Conservation (phyloP, 2,888 invertebrate species). For the Polyommatus icarus region DNA sequence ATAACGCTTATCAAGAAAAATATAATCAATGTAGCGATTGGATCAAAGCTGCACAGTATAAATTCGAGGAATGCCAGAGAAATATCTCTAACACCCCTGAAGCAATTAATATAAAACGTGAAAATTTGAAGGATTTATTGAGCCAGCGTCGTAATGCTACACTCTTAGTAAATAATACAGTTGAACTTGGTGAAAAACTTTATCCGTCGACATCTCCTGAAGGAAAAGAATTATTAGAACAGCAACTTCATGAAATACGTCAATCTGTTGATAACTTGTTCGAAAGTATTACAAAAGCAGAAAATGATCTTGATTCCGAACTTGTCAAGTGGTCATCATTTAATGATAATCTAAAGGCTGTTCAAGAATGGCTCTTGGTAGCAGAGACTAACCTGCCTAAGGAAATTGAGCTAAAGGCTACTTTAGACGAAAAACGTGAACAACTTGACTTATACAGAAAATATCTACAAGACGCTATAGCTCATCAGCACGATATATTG, state of each 20-base stretch:
- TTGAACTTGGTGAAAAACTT: conserved; percentile 93
- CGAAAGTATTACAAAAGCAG: conserved; percentile 88
- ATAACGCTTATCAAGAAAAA: conserved; percentile 88
- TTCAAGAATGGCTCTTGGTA: conserved; percentile 88
- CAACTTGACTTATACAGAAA: conserved; percentile 92
- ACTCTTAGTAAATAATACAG: conserved; percentile 88
- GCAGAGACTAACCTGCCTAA: conserved; percentile 87
- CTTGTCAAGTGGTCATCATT: conserved; percentile 94
- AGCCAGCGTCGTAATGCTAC: conserved; percentile 88
- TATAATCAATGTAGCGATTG: conserved; percentile 91
- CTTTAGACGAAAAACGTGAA: conserved; percentile 94
- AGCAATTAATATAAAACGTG: conserved; percentile 85
- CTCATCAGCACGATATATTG: conserved; percentile 91
- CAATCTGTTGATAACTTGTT: conserved; percentile 90
- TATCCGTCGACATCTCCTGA: conserved; percentile 92
- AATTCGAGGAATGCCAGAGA: conserved; percentile 84
- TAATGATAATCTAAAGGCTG: conserved; percentile 89
- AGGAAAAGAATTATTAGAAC: conserved; percentile 91
- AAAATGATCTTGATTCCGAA: conserved; percentile 90
- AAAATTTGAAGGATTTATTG: conserved; percentile 86
- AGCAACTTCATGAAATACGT: conserved; percentile 91
- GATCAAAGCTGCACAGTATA: conserved; percentile 87
- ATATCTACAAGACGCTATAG: conserved; percentile 89
- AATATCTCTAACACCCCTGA: conserved; percentile 83
- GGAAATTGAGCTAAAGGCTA: conserved; percentile 90